Evolutionary conservation across 2,113 vertebrate species (phyloP), one percentile per base, ranked within the genome.

Genomic region (Manacus vitellinus): DNA sequence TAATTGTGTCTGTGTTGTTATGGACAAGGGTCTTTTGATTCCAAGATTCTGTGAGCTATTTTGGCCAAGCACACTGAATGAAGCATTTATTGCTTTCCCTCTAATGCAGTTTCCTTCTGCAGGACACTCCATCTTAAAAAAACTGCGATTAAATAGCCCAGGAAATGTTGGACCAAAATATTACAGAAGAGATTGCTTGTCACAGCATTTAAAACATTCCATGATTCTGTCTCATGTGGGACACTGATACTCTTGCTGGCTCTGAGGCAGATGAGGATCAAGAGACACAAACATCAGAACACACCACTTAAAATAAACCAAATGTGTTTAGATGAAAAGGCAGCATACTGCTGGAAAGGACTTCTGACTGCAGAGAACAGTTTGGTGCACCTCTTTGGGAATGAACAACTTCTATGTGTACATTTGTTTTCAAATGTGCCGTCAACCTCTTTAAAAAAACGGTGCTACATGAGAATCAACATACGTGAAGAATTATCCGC

Each of bases 11-110:
- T 85, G 33, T 88, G 68, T 76, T 77, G 54, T 66, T 89, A 58
- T 17, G 52, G 85, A 95, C 93, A 95, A 95, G 74, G 66, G 55
- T 66, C 85, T 87, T 96, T 94, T 94, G 54, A 89, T 92, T 82
- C 43, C 62, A 71, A 51, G 78, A 33, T 56, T 52, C 61, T 41
- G 70, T 5, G 70, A 85, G 85, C 91, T 94, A 43, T 95, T 95
- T 82, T 92, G 88, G 88, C 82, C 71, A 54, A 62, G 71, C 66
- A 51, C 4, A 9, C 20, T 82, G 91, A 95, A 93, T 90, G 94
- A 71, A 68, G 85, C 79, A 78, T 88, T 96, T 88, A 96, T 82
- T 92, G 67, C 85, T 88, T 62, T 82, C 47, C 22, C 43, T 62
- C 71, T 63, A 90, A 79, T 3, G 56, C 47, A 79, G 71, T 88